Base-by-base conservation (phyloP, 2,113 vertebrate species). In the Tetrao urogallus region DNA sequence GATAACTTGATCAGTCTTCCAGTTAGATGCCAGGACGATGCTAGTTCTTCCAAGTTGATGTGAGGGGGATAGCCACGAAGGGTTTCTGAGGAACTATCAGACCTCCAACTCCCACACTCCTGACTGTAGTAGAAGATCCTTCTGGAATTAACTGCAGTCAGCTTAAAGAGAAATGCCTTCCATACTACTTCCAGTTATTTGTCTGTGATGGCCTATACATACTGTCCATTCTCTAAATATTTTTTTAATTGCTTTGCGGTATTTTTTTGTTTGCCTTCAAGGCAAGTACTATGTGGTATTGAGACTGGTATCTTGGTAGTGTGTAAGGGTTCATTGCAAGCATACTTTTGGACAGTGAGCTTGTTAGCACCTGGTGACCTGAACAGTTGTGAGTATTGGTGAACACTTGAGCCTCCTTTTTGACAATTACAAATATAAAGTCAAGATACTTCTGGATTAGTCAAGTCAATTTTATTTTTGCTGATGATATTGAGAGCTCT, bases 1-100 rank as follows among this genome's bases (percentile, higher is more conserved):
- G 17, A 14, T 0, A 2, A 0, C 13, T 47, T 54, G 4, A 47
- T 40, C 20, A 13, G 12, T 76, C 65, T 57, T 16, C 6, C 30
- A 16, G 7, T 45, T 28, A 75, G 8, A 13, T 75, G 34, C 43
- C 57, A 42, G n/a, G 25, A 48, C 12, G 78, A 8, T 27, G 20
- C 10, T 60, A 11, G 6, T 15, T 63, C 42, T 81, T 92, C 14
- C 5, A n/a, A 76, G n/a, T 8, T 57, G 6, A 1, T 43, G 5
- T 34, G 25, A 72, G 17, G 3, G 4, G 20, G 4, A 27, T 3
- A 6, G 9, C 34, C 21, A 38, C 2, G 34, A 38, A 32, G 3
- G 19, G 6, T 81, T 42, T 76, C 30, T 43, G 24, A 7, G 38
- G 16, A 56, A 8, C 11, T 66, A 1, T 25, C 30, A 67, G 43